Base-by-base conservation (phyloP, 1,140 invertebrate genomes). In the Pogonus chalceus region DNA sequence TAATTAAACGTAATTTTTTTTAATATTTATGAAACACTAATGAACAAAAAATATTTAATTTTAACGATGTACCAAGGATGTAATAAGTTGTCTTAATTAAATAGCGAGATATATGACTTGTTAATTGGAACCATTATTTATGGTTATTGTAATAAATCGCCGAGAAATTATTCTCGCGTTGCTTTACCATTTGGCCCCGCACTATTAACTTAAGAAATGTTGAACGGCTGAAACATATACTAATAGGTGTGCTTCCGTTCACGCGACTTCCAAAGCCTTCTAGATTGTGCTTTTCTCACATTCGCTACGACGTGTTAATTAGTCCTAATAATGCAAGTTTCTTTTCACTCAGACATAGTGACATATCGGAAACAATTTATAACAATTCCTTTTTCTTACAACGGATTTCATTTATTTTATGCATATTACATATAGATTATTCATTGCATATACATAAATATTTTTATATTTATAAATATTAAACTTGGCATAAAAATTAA, bases 131-230 rank as follows among this genome's bases (percentile, higher is more conserved):
- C 37, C 9, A 43, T 43, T 43, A 43, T 43, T 43, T 43, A 43
- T 43, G 37, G 37, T 43, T 43, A 43, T 43, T 43, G 37, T 43
- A 43, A 43, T 43, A 43, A 43, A 43, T 43, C n/a, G 37, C 37
- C 18, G 37, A 43, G 37, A 43, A 4, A 43, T 43, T 9, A 43
- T 43, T 43, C 37, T 43, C n/a, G n/a, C n/a, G n/a, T n/a, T 43
- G 37, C 37, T 43, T 43, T 43, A 43, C 18, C 4, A 43, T 18
- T 4, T 7, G 14, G 14, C 26, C 4, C 14, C 26, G 26, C 14
- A 10, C 18, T 43, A 4, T 43, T 4, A 43, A 18, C 37, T 4
- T 16, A n/a, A n/a, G n/a, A n/a, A n/a, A n/a, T n/a, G n/a, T 9
- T 43, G 37, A 43, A 43, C 37, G 37, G 7, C 18, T 43, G 37